Base-by-base conservation (phyloP, 2,888 invertebrate genomes). In the Congeria kusceri region DNA sequence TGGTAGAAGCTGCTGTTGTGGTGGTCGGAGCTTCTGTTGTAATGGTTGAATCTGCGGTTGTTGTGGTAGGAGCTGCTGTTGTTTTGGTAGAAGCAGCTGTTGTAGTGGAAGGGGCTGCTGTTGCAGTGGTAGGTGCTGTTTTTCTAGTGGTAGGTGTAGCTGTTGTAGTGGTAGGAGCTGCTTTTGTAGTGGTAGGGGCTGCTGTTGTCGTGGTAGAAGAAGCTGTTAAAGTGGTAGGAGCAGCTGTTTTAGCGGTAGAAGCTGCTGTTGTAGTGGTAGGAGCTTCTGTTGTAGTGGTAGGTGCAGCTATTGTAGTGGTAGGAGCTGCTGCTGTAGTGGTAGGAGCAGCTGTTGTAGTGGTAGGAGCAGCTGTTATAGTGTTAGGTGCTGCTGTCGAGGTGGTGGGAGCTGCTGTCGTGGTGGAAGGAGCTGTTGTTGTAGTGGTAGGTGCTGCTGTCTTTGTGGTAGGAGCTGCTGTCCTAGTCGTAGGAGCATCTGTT, bases 141-240 rank as follows among this genome's bases (percentile, higher is more conserved):
- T 27, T 46, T 25, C 9, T 62, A 23, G 63, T 44, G 20, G 49
- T 28, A 15, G 47, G 15, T 25, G 53, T n/a, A 32, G 59, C 20
- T 47, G 32, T 56, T 3, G 27, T 29, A 23, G 18, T 47, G 18
- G 46, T 56, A 44, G 58, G 56, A 32, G 3, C 53, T 63, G 47
- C 28, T 59, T 20, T 49, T 62, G 62, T 47, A 28, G 49, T 46
- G 11, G 18, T 39, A 29, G n/a, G 23, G 47, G 49, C 28, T 39
- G n/a, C 44, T 20, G 13, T 56, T 46, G 25, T 75, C 56, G n/a
- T 49, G 62, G 62, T 47, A 28, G 49, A 47, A 5, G 18, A 28
- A 46, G 44, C n/a, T 25, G 47, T n/a, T 18, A n/a, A 23, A 23
- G 56, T 25, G 5, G 61, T 25, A 15, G 47, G 15, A 28, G 53